A percentile compares a stretch with the other conserved stretches of the same genome.
These are phyloP conservation scores for Rhinopomastus cyanomelas DNA, from an alignment of 2,113 vertebrate genomes.

Conservation along the genomic window DNA sequence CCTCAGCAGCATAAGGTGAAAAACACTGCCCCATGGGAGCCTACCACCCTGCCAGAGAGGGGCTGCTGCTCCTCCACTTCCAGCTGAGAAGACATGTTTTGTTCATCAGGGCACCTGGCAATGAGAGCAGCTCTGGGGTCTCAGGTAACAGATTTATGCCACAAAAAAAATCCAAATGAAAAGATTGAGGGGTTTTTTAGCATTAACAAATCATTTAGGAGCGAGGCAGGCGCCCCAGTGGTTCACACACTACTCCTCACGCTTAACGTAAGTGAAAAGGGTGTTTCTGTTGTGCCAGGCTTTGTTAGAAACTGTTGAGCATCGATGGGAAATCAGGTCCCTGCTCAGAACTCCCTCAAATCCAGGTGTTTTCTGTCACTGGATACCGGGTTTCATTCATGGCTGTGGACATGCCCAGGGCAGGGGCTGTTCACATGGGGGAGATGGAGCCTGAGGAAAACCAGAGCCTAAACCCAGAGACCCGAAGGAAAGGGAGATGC, in stretches of 20 bases:
- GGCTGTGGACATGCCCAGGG: neutral
- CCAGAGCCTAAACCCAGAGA: neutral
- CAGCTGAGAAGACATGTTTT: neutral
- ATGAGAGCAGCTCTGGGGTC: neutral
- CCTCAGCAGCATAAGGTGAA: neutral
- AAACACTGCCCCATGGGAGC: neutral
- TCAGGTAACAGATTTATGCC: neutral
- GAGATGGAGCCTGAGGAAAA: neutral
- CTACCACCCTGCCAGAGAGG: no score
- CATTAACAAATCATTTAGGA: neutral
- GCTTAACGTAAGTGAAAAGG: neutral
- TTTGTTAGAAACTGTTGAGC: neutral
- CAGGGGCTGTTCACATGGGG: rapidly evolving
- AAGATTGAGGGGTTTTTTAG: neutral
- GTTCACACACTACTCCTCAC: neutral
- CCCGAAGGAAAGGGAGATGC: neutral
- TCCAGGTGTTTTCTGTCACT: neutral
- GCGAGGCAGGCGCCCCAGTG: neutral
- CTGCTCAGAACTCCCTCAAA: neutral
- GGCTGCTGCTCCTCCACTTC: neutral
- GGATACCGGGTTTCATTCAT: neutral
- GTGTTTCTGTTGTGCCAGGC: neutral
- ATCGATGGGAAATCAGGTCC: neutral
- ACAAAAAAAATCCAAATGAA: neutral
- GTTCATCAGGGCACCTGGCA: no score